Conservation (phyloP, 2,888 invertebrate species). For the Alloplasta piceator region DNA sequence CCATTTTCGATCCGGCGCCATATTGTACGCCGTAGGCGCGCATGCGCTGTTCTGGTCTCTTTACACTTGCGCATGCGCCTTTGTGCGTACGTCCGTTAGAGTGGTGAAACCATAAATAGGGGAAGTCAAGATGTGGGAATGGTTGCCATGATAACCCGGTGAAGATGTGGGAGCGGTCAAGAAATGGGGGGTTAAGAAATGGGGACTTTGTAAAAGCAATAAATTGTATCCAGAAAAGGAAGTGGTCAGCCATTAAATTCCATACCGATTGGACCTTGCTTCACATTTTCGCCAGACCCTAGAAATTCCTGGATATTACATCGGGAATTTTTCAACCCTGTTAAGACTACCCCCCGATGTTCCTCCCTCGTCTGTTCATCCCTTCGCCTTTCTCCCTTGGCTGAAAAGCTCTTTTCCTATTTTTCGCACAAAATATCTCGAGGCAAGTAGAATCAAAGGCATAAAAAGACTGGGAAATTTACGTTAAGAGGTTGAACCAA, state of each 20-base stretch:
- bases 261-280: neutral
- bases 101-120: no score
- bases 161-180: no score
- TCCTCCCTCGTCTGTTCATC: neutral
- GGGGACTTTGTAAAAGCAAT: no score
- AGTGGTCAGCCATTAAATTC: constrained; percentile 17
- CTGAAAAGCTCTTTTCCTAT: neutral
- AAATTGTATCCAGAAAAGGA: constrained; percentile 14
- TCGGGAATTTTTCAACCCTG: constrained; percentile 3
- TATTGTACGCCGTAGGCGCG: no score
- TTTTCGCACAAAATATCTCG: neutral
- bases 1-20: no score
- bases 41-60: no score
- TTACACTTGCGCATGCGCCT: no score
- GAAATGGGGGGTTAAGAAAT: no score
- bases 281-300: constrained; percentile 6
- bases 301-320: constrained; percentile 11
- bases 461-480: constrained; percentile 49
- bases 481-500: constrained; percentile 13
- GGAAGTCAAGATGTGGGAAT: no score
- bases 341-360: constrained; percentile 24
- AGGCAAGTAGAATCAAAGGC: constrained; percentile 31
- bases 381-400: neutral
- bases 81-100: no score
- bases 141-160: no score